Percentiles rank a stretch among this genome's conserved stretches.
Conservation (phyloP, 1,140 invertebrate genomes). For the Chrysomallon squamiferum region DNA sequence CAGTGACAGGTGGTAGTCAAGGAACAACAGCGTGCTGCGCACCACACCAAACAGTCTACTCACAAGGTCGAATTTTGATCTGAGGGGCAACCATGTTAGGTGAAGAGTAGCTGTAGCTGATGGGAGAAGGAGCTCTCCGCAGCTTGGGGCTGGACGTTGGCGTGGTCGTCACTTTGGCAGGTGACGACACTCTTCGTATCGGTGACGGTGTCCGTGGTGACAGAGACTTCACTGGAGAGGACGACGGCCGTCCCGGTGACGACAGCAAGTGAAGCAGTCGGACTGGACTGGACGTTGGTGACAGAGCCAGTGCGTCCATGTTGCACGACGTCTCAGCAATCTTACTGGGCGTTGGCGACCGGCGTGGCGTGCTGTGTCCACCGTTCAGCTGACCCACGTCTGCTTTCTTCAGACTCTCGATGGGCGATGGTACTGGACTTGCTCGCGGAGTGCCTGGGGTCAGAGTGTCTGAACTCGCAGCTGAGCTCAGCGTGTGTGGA, state of each 20-base stretch:
- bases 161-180: constrained; percentile 25
- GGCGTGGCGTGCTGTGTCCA: constrained; percentile 37
- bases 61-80: constrained; percentile 56
- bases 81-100: constrained; percentile 60
- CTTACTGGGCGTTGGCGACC: constrained; percentile 33
- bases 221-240: constrained; percentile 50
- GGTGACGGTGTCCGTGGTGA: constrained; percentile 38
- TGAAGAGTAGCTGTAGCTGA: constrained; percentile 61
- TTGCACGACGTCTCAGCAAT: constrained; percentile 28
- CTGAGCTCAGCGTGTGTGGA: constrained; percentile 64
- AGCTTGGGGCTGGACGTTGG: constrained; percentile 55
- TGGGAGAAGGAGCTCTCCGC: constrained; percentile 56
- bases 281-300: constrained; percentile 44
- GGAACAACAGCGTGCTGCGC: too few species aligned
- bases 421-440: constrained; percentile 45
- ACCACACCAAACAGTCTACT: constrained; percentile 30
- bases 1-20: too few species aligned
- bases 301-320: constrained; percentile 40
- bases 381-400: constrained; percentile 16
- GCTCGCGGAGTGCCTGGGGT: constrained; percentile 51
- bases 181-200: constrained; percentile 33
- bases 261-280: constrained; percentile 5
- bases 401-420: constrained; percentile 38
- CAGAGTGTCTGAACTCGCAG: constrained; percentile 73
- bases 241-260: constrained; percentile 21